Conservation (phyloP, 2,113 vertebrate species). For the Eretmochelys imbricata region DNA sequence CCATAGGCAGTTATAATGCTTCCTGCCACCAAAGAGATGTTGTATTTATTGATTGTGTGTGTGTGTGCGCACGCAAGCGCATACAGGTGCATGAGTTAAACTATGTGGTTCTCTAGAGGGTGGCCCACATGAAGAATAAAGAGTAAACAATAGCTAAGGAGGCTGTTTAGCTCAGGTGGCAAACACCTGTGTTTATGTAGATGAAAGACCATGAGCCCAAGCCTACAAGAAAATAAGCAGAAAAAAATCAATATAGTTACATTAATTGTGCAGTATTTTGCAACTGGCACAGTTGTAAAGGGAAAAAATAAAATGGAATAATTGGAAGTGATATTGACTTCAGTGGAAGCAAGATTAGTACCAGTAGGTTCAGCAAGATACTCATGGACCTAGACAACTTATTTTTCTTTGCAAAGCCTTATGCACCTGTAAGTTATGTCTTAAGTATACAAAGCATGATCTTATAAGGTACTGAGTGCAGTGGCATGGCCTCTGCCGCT, state of each 20-base stretch:
- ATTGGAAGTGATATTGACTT: fast-evolving
- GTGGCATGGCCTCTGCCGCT: not conserved
- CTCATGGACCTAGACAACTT: fast-evolving
- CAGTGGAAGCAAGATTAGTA: not conserved
- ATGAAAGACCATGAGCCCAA: not conserved
- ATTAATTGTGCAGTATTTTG: not conserved
- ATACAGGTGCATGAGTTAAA: not conserved
- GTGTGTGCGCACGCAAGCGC: not conserved
- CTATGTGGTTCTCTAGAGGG: not conserved
- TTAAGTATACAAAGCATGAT: not conserved
- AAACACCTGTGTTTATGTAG: not conserved
- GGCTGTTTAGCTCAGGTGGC: not conserved
- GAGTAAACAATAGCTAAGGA: not conserved
- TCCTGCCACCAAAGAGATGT: not conserved
- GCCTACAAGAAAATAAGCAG: not conserved
- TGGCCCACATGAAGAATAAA: not conserved
- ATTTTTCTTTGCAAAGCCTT: not conserved
- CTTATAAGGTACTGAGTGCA: not conserved
- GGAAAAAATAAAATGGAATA: not conserved
- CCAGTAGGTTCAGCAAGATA: not conserved
- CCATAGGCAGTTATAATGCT: not conserved
- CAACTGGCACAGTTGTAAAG: not conserved
- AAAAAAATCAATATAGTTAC: not conserved
- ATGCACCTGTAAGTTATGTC: not conserved
- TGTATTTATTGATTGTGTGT: not conserved